phyloP scores from a whole-genome alignment of 30 jellyfish, hydroid and myxozoan genomes.

The Chironex yamaguchii region DNA sequence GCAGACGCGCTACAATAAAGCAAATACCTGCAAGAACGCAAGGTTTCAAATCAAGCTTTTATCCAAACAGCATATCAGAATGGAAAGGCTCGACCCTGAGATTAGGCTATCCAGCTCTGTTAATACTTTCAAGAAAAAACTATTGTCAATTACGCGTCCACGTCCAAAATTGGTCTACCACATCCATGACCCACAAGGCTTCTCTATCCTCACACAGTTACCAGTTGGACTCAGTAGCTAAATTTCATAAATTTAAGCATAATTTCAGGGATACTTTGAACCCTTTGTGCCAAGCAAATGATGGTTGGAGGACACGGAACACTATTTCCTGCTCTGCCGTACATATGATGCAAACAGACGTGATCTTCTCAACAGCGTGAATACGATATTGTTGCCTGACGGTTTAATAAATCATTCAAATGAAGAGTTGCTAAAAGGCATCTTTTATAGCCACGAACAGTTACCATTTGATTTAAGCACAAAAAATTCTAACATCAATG shows the following conservation, averaged over 20 bases:
- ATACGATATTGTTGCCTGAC: not conserved
- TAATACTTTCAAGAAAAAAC: slow-evolving; percentile 27
- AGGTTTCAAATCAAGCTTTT: slow-evolving; percentile 44
- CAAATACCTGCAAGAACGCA: too few species aligned
- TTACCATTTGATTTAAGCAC: slow-evolving; percentile 10
- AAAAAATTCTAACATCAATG: too few species aligned
- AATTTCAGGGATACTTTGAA: slow-evolving; percentile 8
- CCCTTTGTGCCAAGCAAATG: slow-evolving; percentile 14
- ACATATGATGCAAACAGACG: slow-evolving; percentile 17
- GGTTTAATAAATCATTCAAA: not conserved
- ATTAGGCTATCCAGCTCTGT: slow-evolving; percentile 51
- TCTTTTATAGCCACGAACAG: slow-evolving; percentile 7
- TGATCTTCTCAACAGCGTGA: slow-evolving; percentile 18
- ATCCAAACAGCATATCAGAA: slow-evolving; percentile 47
- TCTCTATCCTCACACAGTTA: slow-evolving; percentile 25
- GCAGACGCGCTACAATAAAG: not conserved
- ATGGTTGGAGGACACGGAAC: slow-evolving; percentile 39
- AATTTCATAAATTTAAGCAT: not conserved
- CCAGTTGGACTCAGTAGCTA: slow-evolving; percentile 32
- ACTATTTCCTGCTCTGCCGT: slow-evolving; percentile 28
- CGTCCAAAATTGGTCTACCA: slow-evolving; percentile 28
- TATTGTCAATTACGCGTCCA: slow-evolving; percentile 33
- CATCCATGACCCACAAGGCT: slow-evolving; percentile 29
- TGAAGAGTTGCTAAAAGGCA: slow-evolving; percentile 2
- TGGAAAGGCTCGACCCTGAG: slow-evolving; percentile 45